Evolutionary conservation across 2,888 invertebrate genomes (phyloP), one percentile per base, ranked within the genome.

Genomic region (Germaria angustata): DNA sequence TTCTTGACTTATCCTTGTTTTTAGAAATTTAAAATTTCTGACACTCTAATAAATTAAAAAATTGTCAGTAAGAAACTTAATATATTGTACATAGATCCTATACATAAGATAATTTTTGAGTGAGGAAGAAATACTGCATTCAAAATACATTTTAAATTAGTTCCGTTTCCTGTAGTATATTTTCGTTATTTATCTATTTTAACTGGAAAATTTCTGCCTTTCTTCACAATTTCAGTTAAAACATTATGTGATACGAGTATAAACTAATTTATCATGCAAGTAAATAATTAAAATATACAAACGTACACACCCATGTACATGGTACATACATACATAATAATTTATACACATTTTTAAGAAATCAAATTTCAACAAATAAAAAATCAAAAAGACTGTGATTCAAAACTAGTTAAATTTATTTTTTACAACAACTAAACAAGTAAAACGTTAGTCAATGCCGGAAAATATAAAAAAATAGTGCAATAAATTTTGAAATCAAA

Each of bases 341-440:
- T 44, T 39, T 69, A 9, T 20, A 49, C 7, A 36, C 49, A 57
- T 1, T 4, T 66, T 46, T 63, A 36, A 32, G 32, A 59, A 46
- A 51, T 2, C 15, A 39, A 53, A 61, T 28, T 32, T 44, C 8
- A 34, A 49, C 7, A 51, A 13, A 39, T 13, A 39, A 13, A n/a
- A 57, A 76, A 75, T 36, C 41, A 69, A 78, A 79, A 32, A 68
- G 32, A 76, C 75, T 82, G 81, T 82, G 82, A 82, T 82, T 79
- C 34, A 41, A 77, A 81, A 81, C 49, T 79, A 82, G 82, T 66
- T 49, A 66, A 55, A 61, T 73, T 71, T 69, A 39, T 41, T 65
- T 53, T 69, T 59, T 53, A 13, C 2, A 46, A 65, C 17, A 75
- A 65, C 22, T 63, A 44, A 75, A 24, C 34, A 75, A 75, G n/a